Evolutionary conservation across 1,140 invertebrate genomes (phyloP), one percentile per base, ranked within the genome.

Genomic region (Bilobella aurantiaca): DNA sequence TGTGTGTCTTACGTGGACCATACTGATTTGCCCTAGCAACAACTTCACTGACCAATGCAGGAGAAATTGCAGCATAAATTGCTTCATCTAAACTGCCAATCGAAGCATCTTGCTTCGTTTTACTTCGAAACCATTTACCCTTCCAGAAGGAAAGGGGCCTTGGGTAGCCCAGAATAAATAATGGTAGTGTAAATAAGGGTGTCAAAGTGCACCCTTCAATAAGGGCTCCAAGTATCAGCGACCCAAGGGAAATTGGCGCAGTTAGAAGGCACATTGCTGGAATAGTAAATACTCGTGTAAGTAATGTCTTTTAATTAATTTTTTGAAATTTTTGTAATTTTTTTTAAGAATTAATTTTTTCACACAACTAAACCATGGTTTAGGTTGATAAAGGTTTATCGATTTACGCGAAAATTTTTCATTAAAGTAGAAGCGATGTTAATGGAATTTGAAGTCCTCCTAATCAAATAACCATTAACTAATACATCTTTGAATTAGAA

Each of bases 101-200:
- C 8, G 32, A 28, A 53, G 63, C 60, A 18, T 58, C 56, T 25
- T 58, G 46, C 66, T 60, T 46, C 18, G 42, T 68, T 49, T 60
- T 60, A 18, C 31, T 59, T 27, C 42, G 30, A 59, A 68, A 64
- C 68, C 71, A 72, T 18, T 27, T 46, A 1, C 47, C 62, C 30
- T 70, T 72, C 71, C 71, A 72, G 56, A 69, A 72, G n/a, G 68
- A 64, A 0, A 25, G 27, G 3, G 71, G 71, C 27, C 71, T 25
- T 8, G 71, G 71, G 59, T 65, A 72, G 2, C 61, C 64, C 3
- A 66, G n/a, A 16, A 66, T 64, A 28, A 72, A 69, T 8, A 72
- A 61, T 21, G 71, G 71, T 8, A 72, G 53, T 2, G 71, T 72
- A 46, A 72, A 72, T 21, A 72, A 12, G 28, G 71, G 71, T 5